Percentiles rank a stretch among this genome's conserved stretches.
Evolutionary conservation across 1,140 invertebrate species (phyloP).

Genomic region (Ceratosolen fusciceps): DNA sequence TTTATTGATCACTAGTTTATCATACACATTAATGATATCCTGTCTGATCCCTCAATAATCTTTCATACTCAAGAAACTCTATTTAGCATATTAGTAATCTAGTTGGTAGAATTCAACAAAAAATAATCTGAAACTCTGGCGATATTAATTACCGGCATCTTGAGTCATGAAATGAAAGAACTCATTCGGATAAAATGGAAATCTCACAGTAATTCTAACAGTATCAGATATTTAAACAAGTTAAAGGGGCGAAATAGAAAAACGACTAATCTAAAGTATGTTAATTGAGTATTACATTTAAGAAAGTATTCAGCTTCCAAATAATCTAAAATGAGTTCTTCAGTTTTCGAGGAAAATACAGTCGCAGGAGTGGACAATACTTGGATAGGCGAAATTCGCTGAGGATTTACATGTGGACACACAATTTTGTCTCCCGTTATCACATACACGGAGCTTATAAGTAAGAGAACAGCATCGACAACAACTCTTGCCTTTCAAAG

Average conservation of each 20-base stretch:
- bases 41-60: background rate
- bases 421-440: background rate
- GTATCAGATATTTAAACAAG: too few species aligned
- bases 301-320: too few species aligned
- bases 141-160: too few species aligned
- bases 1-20: background rate
- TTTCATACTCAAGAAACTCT: background rate
- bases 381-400: background rate
- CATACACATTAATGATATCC: background rate
- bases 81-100: too few species aligned
- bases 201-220: too few species aligned
- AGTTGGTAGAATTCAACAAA: too few species aligned
- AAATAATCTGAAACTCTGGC: too few species aligned
- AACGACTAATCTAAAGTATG: too few species aligned
- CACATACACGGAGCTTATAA: background rate
- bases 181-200: too few species aligned
- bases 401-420: background rate
- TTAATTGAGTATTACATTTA: too few species aligned
- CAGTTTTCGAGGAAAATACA: background rate
- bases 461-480: constrained; percentile 15
- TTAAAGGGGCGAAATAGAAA: too few species aligned
- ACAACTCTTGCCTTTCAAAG: constrained; percentile 30
- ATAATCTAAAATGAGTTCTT: background rate
- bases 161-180: too few species aligned
- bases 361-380: background rate